These are phyloP conservation scores for Ancistrus triradiatus DNA, from an alignment of 2,113 vertebrate genomes.

Conservation along the genomic window DNA sequence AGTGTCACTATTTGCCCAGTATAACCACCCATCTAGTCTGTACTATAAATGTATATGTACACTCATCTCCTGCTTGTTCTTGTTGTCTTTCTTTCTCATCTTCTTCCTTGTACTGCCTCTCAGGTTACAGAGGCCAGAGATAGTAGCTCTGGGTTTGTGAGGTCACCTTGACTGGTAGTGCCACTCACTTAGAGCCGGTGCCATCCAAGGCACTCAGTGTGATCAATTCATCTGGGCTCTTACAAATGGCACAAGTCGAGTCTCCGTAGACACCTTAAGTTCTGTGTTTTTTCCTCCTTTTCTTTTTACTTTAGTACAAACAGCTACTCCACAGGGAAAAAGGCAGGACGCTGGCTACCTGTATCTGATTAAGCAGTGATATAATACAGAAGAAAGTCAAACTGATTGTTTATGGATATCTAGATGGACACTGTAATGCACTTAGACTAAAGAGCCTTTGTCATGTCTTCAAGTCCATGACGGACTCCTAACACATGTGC, in stretches of 20 bases:
- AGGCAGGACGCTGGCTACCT: constrained; percentile 3
- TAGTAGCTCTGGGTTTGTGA: constrained; percentile 8
- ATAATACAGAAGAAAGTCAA: constrained; percentile 3
- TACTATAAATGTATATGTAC: too few relatives aligned
- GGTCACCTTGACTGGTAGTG: constrained; percentile 48
- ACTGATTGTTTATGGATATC: background rate
- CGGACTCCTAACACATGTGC: constrained; percentile 26
- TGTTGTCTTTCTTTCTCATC: constrained; percentile 3
- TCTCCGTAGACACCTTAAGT: constrained; percentile 46
- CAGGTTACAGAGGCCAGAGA: constrained; percentile 22
- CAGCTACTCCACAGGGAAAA: constrained; percentile 1
- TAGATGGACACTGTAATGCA: constrained; percentile 13
- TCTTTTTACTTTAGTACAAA: constrained; percentile 3
- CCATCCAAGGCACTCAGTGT: constrained; percentile 46
- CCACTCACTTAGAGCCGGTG: constrained; percentile 30
- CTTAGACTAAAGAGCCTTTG: background rate
- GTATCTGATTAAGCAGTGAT: constrained; percentile 6
- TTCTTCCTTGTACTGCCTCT: constrained; percentile 3
- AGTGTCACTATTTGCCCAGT: constrained; percentile 9
- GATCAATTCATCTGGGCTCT: constrained; percentile 52
- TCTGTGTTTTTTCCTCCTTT: constrained; percentile 22
- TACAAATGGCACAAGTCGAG: constrained; percentile 48
- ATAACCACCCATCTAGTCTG: too few relatives aligned
- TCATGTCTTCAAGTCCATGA: background rate
- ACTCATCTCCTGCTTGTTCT: too few relatives aligned